These are phyloP conservation scores for Zaprionus tsacasi DNA, from an alignment of 1,140 invertebrate genomes.

Conservation along the genomic window DNA sequence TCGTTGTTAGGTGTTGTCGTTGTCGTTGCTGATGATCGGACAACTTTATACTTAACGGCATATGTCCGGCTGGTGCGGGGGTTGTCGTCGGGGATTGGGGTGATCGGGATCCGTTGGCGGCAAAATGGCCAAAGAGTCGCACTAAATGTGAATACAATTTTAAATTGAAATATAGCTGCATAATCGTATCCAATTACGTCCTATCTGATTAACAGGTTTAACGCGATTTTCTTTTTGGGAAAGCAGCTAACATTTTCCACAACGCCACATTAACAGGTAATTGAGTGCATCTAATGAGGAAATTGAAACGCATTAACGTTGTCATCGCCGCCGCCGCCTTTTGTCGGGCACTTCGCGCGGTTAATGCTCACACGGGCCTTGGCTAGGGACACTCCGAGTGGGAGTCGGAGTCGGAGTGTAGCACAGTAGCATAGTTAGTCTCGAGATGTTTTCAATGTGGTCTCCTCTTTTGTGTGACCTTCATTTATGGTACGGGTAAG, in stretches of 20 bases:
- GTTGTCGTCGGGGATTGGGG: neutral
- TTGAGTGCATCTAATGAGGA: slow-evolving; percentile 79
- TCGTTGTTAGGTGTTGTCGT: slow-evolving; percentile 18
- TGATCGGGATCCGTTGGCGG: slow-evolving; percentile 18
- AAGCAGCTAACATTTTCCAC: slow-evolving; percentile 55
- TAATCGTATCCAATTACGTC: slow-evolving; percentile 75
- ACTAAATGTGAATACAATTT: slow-evolving; percentile 8
- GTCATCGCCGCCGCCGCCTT: neutral
- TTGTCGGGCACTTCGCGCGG: neutral
- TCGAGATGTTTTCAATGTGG: neutral
- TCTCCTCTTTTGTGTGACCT: slow-evolving; percentile 34
- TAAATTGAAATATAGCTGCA: slow-evolving; percentile 70
- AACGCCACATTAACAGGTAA: slow-evolving; percentile 51
- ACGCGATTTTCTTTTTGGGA: slow-evolving; percentile 58
- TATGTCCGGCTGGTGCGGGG: neutral
- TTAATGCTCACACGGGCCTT: neutral
- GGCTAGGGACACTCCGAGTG: slow-evolving; percentile 13
- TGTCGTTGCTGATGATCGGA: slow-evolving; percentile 22
- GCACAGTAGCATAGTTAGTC: slow-evolving; percentile 41
- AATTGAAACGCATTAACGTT: slow-evolving; percentile 47
- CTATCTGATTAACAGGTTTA: slow-evolving; percentile 72
- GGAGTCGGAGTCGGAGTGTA: slow-evolving; percentile 29
- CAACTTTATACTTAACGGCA: slow-evolving; percentile 18
- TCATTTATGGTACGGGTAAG: slow-evolving; percentile 25
- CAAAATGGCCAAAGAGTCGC: slow-evolving; percentile 8